A percentile compares a stretch with the other conserved stretches of the same genome.
Evolutionary conservation across 2,113 vertebrate genomes (phyloP).

Genomic region (Neofelis nebulosa): DNA sequence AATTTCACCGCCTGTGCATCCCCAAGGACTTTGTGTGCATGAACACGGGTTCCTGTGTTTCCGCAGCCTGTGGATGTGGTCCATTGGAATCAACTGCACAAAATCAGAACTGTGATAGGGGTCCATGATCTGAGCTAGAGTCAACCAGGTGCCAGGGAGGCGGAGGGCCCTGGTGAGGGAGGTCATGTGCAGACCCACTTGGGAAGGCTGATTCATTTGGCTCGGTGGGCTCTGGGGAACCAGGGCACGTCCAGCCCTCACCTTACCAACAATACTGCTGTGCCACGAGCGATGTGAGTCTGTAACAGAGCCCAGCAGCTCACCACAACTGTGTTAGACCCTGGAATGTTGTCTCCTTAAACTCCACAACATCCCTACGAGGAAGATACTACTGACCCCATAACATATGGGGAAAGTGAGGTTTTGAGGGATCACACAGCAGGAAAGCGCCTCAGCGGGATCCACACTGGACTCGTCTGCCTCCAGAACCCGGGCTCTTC

Average conservation of each 20-base stretch:
- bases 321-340: fast-evolving
- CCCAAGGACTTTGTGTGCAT: not conserved
- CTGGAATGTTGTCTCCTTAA: fast-evolving
- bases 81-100: fast-evolving
- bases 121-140: not conserved
- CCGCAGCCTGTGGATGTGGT: not conserved
- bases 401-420: not conserved
- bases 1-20: not conserved
- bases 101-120: not conserved
- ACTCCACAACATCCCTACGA: fast-evolving
- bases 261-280: fast-evolving
- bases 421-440: fast-evolving
- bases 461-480: fast-evolving
- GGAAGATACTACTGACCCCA: fast-evolving
- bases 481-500: not conserved
- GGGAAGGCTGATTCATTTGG: too few species aligned
- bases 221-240: too few species aligned
- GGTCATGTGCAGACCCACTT: fast-evolving
- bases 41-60: not conserved
- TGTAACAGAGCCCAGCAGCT: fast-evolving
- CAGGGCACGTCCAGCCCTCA: fast-evolving
- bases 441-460: fast-evolving
- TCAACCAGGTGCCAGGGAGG: not conserved
- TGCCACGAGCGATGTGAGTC: fast-evolving
- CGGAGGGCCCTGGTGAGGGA: not conserved